Conservation (phyloP, 2,113 vertebrate species). For the Myotis lucifugus region DNA sequence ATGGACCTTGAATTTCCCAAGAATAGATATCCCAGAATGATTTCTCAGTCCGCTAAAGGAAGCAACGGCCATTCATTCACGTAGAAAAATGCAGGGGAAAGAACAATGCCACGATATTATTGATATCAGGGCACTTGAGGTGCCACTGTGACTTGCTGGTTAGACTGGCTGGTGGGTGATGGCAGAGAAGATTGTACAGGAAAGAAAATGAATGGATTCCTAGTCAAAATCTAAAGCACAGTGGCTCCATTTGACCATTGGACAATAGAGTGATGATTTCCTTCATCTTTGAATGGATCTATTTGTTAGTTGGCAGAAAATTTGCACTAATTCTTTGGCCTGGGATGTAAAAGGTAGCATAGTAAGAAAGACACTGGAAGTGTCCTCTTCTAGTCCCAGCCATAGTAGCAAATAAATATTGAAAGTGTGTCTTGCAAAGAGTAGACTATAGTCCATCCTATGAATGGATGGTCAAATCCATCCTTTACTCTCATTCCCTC, state of each 20-base stretch:
- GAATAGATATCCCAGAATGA: not conserved
- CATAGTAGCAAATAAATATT: not conserved
- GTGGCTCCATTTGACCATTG: not conserved
- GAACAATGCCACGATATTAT: not conserved
- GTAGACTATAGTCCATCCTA: not conserved
- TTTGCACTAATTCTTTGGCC: not conserved
- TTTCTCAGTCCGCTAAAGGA: not conserved
- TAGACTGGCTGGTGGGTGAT: not conserved
- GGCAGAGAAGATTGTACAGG: not conserved
- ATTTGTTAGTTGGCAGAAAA: not conserved
- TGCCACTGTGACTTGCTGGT: not conserved
- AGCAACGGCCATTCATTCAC: not conserved
- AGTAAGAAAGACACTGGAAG: not conserved
- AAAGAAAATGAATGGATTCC: not conserved
- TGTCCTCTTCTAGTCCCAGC: not conserved
- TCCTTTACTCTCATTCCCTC: not conserved
- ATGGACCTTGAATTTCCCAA: not conserved
- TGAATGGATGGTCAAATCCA: not conserved
- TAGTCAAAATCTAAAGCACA: not conserved
- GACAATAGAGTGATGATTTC: not conserved
- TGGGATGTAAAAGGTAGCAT: not conserved
- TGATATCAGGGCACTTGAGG: not conserved
- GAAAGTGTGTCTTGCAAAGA: not conserved
- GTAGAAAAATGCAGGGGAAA: not conserved
- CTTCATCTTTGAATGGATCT: not conserved